Evolutionary conservation across 2,797 vertebrate genomes (phyloP), one percentile per base, ranked within the genome.

Genomic region (Hirundo rustica): DNA sequence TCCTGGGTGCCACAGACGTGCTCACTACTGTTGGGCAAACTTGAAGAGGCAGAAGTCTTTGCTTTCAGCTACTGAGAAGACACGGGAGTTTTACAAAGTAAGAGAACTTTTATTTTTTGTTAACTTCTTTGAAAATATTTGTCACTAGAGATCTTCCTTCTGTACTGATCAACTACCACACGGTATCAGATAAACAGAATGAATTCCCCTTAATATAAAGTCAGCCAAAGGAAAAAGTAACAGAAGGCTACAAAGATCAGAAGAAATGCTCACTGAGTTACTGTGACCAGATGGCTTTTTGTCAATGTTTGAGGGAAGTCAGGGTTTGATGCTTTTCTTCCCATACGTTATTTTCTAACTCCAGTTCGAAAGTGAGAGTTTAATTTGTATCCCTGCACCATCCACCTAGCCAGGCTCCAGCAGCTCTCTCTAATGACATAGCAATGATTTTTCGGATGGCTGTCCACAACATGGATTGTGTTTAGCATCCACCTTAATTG

Each of bases 301-400:
- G 60, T 64, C 75, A 87, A 38, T 32, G 40, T 64, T 66, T 74
- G 45, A 60, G 47, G 36, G 17, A 61, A 81, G 51, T 30, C 45
- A 79, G 64, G 10, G 34, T 62, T 94, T 42, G 2, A 55, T 61
- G 53, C 32, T 94, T 93, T 78, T 60, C 88, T 93, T 68, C 29
- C 38, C n/a, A 48, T 27, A 62, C 36, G 8, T 60, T 85, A 79
- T 89, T 96, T 88, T 67, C 57, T 20, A 92, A 76, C 38, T 85
- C 36, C 42, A 66, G 45, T 72, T 92, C 42, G 88, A 78, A 94
- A 86, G 47, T 10, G 9, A 66, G 60, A 70, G 16, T 70, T 83
- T 94, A 70, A 94, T 97, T 97, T 81, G 82, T 74, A 71, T 76
- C 85, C 70, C 51, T 58, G 89, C 96, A 40, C 29, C 66, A 88